Percentiles rank a stretch among this genome's conserved stretches.
Conservation (phyloP, 2,113 vertebrate genomes). For the Sylvilagus bachmani region DNA sequence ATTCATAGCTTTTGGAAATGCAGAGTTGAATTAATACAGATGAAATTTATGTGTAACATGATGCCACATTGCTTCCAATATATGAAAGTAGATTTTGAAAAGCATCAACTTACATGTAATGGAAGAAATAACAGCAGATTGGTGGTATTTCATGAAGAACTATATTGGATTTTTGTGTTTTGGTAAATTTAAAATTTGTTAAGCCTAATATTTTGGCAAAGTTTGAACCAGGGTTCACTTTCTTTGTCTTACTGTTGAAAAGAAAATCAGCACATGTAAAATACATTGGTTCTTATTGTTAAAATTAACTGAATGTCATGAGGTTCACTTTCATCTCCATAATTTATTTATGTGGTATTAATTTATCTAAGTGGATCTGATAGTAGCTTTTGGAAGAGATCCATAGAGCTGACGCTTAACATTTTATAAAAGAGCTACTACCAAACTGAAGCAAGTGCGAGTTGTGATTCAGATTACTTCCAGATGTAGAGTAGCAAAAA, state of each 20-base stretch:
- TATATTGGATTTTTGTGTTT: background rate
- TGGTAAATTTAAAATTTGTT: background rate
- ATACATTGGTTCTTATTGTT: background rate
- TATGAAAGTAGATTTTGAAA: background rate
- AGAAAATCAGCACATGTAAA: background rate
- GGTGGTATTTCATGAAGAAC: background rate
- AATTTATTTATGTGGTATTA: conserved; percentile 14
- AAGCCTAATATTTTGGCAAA: conserved; percentile 16
- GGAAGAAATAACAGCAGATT: background rate
- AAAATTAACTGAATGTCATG: background rate
- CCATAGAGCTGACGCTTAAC: background rate
- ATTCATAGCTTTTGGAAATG: background rate
- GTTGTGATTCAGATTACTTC: conserved; percentile 54
- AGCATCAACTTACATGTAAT: background rate
- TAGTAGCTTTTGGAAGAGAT: conserved; percentile 46
- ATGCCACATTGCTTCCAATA: background rate
- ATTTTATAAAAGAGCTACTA: conserved; percentile 60
- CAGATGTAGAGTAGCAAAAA: conserved; percentile 48
- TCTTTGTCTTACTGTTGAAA: background rate
- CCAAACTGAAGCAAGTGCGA: conserved; percentile 1
- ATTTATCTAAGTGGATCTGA: conserved; percentile 31
- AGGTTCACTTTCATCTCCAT: conserved; percentile 3
- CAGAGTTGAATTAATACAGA: background rate
- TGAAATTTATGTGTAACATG: background rate
- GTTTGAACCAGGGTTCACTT: background rate